phyloP scores from a whole-genome alignment of 2,113 vertebrate genomes.

The Syngnathoides biaculeatus region DNA sequence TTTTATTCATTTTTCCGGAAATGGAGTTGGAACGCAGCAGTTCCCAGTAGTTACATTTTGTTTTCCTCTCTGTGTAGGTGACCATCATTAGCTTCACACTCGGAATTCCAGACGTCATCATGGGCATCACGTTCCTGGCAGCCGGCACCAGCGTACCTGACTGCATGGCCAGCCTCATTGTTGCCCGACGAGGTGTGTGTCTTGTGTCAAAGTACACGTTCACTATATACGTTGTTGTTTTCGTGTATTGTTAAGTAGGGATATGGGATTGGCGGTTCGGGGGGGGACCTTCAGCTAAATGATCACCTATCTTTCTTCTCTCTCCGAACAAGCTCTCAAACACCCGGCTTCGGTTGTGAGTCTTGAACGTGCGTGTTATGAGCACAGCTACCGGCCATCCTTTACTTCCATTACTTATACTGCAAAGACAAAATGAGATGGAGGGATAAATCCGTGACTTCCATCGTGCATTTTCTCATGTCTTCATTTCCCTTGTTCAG shows the following conservation, averaged over 20 bases:
- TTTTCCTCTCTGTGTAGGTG: conserved; percentile 58
- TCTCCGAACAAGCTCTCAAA: no score
- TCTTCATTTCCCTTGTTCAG: neutral
- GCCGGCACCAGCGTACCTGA: conserved; percentile 80
- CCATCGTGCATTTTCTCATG: neutral
- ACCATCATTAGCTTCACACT: conserved; percentile 78
- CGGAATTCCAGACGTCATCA: conserved; percentile 77
- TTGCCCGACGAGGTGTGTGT: conserved; percentile 73
- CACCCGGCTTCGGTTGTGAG: no score
- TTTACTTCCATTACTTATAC: no score
- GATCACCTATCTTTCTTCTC: no score
- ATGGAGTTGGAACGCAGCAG: neutral
- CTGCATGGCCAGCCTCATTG: conserved; percentile 81
- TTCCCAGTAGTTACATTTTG: neutral
- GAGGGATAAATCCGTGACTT: neutral
- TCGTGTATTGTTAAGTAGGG: no score
- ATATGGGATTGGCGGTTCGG: no score
- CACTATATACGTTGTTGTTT: no score
- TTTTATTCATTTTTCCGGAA: neutral
- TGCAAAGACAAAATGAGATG: neutral
- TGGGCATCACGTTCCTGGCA: conserved; percentile 81
- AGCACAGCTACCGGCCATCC: no score
- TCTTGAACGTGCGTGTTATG: no score
- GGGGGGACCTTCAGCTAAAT: no score
- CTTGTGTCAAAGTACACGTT: neutral